Percentiles rank a stretch among this genome's conserved stretches.
These are phyloP conservation scores for Emydoidea blandingii DNA, from an alignment of 2,797 vertebrate species.

Conservation along the genomic window DNA sequence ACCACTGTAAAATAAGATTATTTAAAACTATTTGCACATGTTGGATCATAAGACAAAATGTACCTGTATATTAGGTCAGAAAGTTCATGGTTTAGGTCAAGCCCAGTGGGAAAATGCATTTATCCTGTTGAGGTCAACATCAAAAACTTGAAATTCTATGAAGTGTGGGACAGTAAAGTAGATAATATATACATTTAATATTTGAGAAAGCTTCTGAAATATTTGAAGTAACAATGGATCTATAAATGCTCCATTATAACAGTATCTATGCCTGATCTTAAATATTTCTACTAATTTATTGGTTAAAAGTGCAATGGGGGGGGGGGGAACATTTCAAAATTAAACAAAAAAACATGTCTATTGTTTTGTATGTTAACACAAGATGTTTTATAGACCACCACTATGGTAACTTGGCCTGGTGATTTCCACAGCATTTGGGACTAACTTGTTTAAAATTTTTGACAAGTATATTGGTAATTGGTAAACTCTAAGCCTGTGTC, in stretches of 20 bases:
- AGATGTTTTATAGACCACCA: background rate
- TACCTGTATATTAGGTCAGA: conserved; percentile 47
- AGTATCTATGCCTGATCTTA: background rate
- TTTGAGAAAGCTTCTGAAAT: background rate
- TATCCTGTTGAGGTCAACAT: conserved; percentile 50
- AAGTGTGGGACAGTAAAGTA: conserved; percentile 49
- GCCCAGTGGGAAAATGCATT: conserved; percentile 51
- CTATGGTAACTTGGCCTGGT: background rate
- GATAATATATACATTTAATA: background rate
- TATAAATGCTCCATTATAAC: background rate
- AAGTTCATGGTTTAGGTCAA: conserved; percentile 51
- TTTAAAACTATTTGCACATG: background rate
- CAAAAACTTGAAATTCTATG: conserved; percentile 45
- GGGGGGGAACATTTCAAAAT: background rate
- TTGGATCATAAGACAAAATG: conserved; percentile 19
- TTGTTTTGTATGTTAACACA: background rate
- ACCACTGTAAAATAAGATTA: background rate
- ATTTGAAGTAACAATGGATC: background rate
- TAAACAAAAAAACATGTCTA: background rate
- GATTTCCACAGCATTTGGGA: background rate
- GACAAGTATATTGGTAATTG: background rate
- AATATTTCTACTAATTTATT: background rate
- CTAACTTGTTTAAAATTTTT: background rate
- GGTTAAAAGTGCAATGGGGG: conserved; percentile 1
- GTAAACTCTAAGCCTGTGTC: background rate